Conservation (phyloP, 2,113 vertebrate species). For the Bagarius yarrelli region DNA sequence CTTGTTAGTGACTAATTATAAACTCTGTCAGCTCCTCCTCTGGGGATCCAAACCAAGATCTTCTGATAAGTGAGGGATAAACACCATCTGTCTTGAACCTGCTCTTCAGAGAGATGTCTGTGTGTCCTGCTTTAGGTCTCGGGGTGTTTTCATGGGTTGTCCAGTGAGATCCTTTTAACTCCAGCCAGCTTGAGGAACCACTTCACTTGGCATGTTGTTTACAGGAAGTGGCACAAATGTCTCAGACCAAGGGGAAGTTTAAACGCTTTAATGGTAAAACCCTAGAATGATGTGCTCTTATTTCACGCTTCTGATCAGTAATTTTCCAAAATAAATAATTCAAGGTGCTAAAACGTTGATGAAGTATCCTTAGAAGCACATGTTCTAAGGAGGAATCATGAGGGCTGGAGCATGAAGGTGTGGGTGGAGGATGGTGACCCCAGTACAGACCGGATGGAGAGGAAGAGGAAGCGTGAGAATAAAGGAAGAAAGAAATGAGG, state of each 20-base stretch:
- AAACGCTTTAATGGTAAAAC: slow-evolving; percentile 45
- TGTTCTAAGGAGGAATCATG: slow-evolving; percentile 43
- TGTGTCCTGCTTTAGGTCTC: slow-evolving; percentile 44
- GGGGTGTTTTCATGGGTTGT: slow-evolving; percentile 30
- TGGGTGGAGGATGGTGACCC: slow-evolving; percentile 40
- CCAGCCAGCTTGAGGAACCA: slow-evolving; percentile 28
- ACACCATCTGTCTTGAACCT: slow-evolving; percentile 56
- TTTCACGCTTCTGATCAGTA: slow-evolving; percentile 70
- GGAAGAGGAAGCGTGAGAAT: background rate
- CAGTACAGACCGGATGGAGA: slow-evolving; percentile 10
- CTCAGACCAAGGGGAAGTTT: slow-evolving; percentile 48
- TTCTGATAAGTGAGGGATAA: slow-evolving; percentile 49
- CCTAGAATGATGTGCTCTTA: slow-evolving; percentile 71
- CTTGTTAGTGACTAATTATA: slow-evolving; percentile 54
- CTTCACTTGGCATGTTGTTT: slow-evolving; percentile 48
- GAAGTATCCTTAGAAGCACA: slow-evolving; percentile 55
- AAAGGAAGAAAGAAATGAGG: slow-evolving; percentile 32
- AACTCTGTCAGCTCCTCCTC: slow-evolving; percentile 47
- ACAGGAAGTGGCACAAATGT: slow-evolving; percentile 37
- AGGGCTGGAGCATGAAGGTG: background rate
- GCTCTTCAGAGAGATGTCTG: slow-evolving; percentile 33
- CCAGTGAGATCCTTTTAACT: slow-evolving; percentile 40
- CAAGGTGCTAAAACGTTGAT: slow-evolving; percentile 75
- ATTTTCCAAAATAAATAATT: slow-evolving; percentile 76
- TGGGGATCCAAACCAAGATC: slow-evolving; percentile 49